A percentile compares a stretch with the other conserved stretches of the same genome.
These are phyloP conservation scores for Semotilus atromaculatus DNA, from an alignment of 2,797 vertebrate species.

Conservation along the genomic window DNA sequence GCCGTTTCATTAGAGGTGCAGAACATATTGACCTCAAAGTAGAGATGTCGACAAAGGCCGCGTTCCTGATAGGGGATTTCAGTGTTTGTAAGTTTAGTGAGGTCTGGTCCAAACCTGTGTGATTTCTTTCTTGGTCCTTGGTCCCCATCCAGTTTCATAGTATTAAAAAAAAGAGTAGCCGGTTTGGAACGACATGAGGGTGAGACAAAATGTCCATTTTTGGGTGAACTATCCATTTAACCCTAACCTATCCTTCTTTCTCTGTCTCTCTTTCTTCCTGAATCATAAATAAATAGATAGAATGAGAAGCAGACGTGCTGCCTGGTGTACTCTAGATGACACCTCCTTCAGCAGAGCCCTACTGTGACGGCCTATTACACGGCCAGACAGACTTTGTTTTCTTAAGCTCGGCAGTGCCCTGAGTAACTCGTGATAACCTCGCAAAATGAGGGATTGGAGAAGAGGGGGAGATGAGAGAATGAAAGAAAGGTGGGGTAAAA, in stretches of 20 bases:
- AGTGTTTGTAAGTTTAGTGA: slow-evolving; percentile 21
- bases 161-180: neutral
- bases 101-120: neutral
- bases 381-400: slow-evolving; percentile 60
- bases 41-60: slow-evolving; percentile 26
- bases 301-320: slow-evolving; percentile 63
- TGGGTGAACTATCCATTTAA: neutral
- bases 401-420: slow-evolving; percentile 43
- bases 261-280: slow-evolving; percentile 12
- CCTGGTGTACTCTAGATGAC: slow-evolving; percentile 58
- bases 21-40: slow-evolving; percentile 43
- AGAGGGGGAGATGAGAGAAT: neutral
- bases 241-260: neutral
- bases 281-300: slow-evolving; percentile 64
- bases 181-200: neutral
- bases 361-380: slow-evolving; percentile 46
- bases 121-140: neutral
- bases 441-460: neutral
- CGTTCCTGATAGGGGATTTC: neutral
- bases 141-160: neutral
- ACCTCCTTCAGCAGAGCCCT: slow-evolving; percentile 54
- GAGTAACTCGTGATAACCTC: slow-evolving; percentile 56
- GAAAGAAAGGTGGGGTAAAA: slow-evolving; percentile 23
- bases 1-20: slow-evolving; percentile 52
- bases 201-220: neutral